phyloP scores from a whole-genome alignment of 2,113 vertebrate genomes.

The Acanthochromis polyacanthus region DNA sequence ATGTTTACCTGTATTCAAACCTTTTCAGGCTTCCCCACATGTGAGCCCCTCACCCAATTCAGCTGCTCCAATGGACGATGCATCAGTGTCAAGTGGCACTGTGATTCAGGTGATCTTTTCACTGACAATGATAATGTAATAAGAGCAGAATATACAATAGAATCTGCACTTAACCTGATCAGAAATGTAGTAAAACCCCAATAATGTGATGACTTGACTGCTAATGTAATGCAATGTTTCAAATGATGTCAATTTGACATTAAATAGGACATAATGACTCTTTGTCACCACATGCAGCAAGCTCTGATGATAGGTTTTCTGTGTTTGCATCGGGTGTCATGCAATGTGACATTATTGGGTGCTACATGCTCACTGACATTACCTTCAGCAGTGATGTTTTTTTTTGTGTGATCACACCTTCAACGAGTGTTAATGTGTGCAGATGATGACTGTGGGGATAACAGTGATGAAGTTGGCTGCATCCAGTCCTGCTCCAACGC shows the following conservation, averaged over 20 bases:
- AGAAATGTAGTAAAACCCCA: too few species aligned
- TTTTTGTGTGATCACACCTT: background rate
- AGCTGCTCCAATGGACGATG: constrained; percentile 94
- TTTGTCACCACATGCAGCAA: background rate
- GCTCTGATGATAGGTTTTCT: too few species aligned
- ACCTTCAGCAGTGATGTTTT: background rate
- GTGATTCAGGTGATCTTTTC: constrained; percentile 90
- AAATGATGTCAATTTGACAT: too few species aligned
- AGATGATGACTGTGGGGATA: constrained; percentile 97
- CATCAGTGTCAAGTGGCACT: constrained; percentile 94
- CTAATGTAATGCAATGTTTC: too few species aligned
- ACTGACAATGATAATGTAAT: too few species aligned
- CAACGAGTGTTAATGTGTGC: constrained; percentile 14
- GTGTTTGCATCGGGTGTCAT: too few species aligned
- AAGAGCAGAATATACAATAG: too few species aligned
- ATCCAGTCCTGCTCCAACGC: constrained; percentile 88
- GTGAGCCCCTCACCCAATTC: constrained; percentile 93
- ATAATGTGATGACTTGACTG: too few species aligned
- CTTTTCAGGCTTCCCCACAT: constrained; percentile 92
- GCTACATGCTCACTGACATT: too few species aligned
- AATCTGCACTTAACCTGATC: too few species aligned
- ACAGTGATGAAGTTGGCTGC: constrained; percentile 93
- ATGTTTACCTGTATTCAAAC: background rate
- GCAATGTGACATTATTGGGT: too few species aligned
- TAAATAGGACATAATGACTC: too few species aligned